Conservation (phyloP, 1,140 invertebrate genomes). For the Hesperophylax magnus region DNA sequence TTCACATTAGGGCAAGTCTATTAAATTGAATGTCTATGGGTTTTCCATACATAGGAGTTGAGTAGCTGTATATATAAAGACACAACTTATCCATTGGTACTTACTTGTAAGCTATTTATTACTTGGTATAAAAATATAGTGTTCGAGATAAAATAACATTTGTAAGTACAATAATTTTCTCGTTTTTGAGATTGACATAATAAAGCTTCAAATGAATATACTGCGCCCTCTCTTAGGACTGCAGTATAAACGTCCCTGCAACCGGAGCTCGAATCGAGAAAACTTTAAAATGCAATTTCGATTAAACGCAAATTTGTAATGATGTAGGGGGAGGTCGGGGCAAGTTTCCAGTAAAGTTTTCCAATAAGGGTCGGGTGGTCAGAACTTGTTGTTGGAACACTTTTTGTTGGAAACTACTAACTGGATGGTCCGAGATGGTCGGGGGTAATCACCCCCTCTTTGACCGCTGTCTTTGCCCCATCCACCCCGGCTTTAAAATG, state of each 20-base stretch:
- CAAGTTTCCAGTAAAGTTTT: slow-evolving; percentile 51
- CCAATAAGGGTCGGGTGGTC: slow-evolving; percentile 52
- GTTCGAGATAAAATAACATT: too few relatives aligned
- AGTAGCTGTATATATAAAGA: too few relatives aligned
- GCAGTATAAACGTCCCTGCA: slow-evolving; percentile 9
- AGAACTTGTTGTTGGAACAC: slow-evolving; percentile 42
- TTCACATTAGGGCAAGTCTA: too few relatives aligned
- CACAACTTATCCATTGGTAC: too few relatives aligned
- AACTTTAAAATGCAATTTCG: slow-evolving; percentile 58
- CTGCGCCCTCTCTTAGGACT: too few relatives aligned
- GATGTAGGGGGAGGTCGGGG: slow-evolving; percentile 37
- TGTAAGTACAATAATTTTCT: too few relatives aligned
- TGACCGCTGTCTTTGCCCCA: slow-evolving; percentile 30
- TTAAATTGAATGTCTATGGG: too few relatives aligned
- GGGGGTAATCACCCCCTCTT: slow-evolving; percentile 9
- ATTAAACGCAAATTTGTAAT: slow-evolving; percentile 58
- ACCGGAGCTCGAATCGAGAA: slow-evolving; percentile 23
- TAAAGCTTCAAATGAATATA: too few relatives aligned
- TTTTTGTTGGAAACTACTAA: slow-evolving; percentile 40
- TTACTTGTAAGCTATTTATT: too few relatives aligned
- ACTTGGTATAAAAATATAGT: too few relatives aligned
- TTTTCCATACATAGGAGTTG: too few relatives aligned
- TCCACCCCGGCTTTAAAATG: background rate
- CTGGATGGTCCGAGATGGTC: background rate
- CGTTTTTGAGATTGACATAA: too few relatives aligned